phyloP scores from a whole-genome alignment of 2,888 invertebrate species.

The Ormyrus pomaceus region DNA sequence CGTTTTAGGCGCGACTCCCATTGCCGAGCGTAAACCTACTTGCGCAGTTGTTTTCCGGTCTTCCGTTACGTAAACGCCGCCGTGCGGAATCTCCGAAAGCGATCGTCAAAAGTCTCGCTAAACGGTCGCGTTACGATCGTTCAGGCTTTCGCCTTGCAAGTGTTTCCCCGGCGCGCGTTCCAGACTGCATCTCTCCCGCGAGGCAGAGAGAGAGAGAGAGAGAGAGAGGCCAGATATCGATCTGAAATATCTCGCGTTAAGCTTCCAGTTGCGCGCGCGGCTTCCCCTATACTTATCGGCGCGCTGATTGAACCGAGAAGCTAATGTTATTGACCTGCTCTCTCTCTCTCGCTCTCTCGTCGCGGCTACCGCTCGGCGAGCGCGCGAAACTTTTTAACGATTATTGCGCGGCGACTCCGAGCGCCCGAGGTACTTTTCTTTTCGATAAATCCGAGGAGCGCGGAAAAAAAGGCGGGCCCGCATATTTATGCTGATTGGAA shows the following conservation, averaged over 20 bases:
- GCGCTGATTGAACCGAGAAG: too few species aligned
- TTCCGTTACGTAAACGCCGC: too few species aligned
- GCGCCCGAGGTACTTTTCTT: background rate
- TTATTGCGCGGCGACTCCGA: background rate
- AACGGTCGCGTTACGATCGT: constrained; percentile 7
- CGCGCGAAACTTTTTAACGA: constrained; percentile 18
- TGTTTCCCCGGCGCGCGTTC: background rate
- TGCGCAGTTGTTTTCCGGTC: too few species aligned
- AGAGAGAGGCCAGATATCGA: constrained; percentile 41
- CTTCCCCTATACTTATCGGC: constrained; percentile 1
- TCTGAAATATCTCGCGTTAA: constrained; percentile 45
- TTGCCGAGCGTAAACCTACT: too few species aligned
- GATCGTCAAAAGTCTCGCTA: constrained; percentile 5
- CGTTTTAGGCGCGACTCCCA: too few species aligned
- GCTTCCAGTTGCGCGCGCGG: background rate
- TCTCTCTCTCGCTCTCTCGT: background rate
- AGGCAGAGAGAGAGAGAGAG: constrained; percentile 2
- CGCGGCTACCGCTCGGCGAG: too few species aligned
- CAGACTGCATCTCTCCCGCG: constrained; percentile 13
- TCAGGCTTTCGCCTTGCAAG: background rate
- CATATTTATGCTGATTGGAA: constrained; percentile 45
- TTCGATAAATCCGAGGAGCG: background rate
- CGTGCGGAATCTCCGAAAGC: background rate
- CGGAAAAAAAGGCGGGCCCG: background rate
- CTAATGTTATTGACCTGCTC: background rate